Evolutionary conservation across 1,140 invertebrate species (phyloP).

Genomic region (Aleiodes sp.): DNA sequence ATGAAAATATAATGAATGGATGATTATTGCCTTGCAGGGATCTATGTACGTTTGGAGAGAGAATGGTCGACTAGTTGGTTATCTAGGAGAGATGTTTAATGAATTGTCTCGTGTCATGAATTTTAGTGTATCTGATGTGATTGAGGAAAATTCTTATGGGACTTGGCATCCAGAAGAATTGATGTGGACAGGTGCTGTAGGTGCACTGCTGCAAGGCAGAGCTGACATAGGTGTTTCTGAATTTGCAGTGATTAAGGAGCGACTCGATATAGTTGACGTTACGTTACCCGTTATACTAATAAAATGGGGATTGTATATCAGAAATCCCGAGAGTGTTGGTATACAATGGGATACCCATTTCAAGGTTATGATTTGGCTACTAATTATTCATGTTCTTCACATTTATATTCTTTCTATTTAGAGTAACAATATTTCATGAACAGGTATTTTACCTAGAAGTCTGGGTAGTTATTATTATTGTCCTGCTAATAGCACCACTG

Average conservation of each 20-base stretch:
- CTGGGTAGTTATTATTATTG: slow-evolving; percentile 38
- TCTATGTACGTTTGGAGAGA: not conserved
- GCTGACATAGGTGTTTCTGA: slow-evolving; percentile 46
- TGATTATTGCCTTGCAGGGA: no score
- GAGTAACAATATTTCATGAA: not conserved
- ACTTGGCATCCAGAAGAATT: slow-evolving; percentile 22
- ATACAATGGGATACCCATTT: slow-evolving; percentile 50
- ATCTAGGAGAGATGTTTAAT: slow-evolving; percentile 37
- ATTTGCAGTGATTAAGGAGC: slow-evolving; percentile 42
- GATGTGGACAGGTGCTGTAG: slow-evolving; percentile 49
- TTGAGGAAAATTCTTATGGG: slow-evolving; percentile 36
- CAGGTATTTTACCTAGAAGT: slow-evolving; percentile 38
- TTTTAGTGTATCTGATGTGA: slow-evolving; percentile 37
- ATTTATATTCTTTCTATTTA: not conserved
- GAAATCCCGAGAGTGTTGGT: not conserved
- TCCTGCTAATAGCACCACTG: slow-evolving; percentile 37
- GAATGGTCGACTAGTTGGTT: slow-evolving; percentile 22
- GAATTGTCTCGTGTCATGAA: slow-evolving; percentile 45
- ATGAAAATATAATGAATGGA: no score
- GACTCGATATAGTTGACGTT: slow-evolving; percentile 47
- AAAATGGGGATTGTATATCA: slow-evolving; percentile 42
- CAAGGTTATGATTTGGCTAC: slow-evolving; percentile 30
- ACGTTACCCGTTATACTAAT: slow-evolving; percentile 46
- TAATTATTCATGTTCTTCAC: not conserved
- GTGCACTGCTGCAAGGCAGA: slow-evolving; percentile 29